Base-by-base conservation (phyloP, 2,888 invertebrate genomes). In the Griposia aprilina region DNA sequence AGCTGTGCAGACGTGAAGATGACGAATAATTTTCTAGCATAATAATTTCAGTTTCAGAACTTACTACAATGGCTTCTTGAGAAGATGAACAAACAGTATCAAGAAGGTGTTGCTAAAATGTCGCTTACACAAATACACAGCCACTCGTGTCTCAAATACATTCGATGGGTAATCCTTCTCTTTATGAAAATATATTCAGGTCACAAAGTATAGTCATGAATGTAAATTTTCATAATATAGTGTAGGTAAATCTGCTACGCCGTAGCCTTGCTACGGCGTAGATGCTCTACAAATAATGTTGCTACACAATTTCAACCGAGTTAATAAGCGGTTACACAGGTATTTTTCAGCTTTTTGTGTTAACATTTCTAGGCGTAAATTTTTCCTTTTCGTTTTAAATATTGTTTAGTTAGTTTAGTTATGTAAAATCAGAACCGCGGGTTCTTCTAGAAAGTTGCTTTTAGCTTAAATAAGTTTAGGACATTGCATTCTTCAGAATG, bases 21-120 rank as follows among this genome's bases (percentile, higher is more conserved):
- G 82, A 82, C 75, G 73, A 81, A 88, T 89, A 89, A 88, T 90
- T 79, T 81, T n/a, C 74, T 75, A 76, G 78, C 81, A 81, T 86
- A 86, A 86, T 81, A 83, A 80, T 81, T 85, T 66, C 62, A 73
- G 76, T 82, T 81, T 82, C 78, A 74, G 68, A 80, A 79, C 78
- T 79, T 72, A 75, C 71, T 89, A 93, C 92, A 92, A 92, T 92
- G 81, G 84, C 86, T 87, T 84, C 85, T 87, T 82, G 81, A 84
- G 87, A 85, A 84, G 85, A 89, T 88, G 87, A 90, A 88, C 85
- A 84, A 83, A 81, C 85, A 87, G 88, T 90, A 89, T 87, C 68
- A 67, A 69, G 74, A 65, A 67, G 6, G 60, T 62, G 70, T 63
- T 52, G 30, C 68, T 80, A 73, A 87, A 83, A 85, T 85, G 70